These are phyloP conservation scores for Andrena bucephala DNA, from an alignment of 2,888 invertebrate genomes.

Conservation along the genomic window DNA sequence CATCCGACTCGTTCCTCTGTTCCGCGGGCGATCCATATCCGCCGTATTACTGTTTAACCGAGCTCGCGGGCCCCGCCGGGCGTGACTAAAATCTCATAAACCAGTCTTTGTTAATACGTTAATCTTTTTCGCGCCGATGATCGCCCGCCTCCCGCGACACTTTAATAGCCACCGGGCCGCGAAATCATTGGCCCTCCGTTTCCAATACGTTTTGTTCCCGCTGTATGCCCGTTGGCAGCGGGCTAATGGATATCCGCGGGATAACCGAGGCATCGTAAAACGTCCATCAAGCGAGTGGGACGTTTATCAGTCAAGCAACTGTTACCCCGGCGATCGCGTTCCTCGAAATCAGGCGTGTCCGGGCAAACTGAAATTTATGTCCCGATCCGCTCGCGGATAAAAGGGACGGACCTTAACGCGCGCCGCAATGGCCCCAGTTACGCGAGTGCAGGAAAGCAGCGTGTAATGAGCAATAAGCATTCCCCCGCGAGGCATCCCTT, in stretches of 20 bases:
- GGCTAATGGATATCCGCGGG: conserved; percentile 35
- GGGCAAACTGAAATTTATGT: conserved; percentile 71
- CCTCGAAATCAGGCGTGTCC: conserved; percentile 64
- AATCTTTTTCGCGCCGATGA: neutral
- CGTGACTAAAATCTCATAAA: conserved; percentile 26
- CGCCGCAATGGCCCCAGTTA: conserved; percentile 39
- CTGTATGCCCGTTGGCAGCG: conserved; percentile 17
- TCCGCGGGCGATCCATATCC: conserved; percentile 27
- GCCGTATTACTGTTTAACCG: conserved; percentile 30
- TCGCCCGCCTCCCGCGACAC: neutral
- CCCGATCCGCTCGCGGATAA: conserved; percentile 46
- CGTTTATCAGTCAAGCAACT: conserved; percentile 41
- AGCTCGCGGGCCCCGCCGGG: conserved; percentile 33
- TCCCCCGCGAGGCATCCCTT: neutral
- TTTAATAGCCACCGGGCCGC: neutral
- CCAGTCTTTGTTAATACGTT: conserved; percentile 22
- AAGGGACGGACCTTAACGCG: conserved; percentile 63
- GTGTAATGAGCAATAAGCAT: conserved; percentile 64
- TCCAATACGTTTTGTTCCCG: conserved; percentile 9
- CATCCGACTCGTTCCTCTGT: neutral
- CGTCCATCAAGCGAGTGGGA: conserved; percentile 45
- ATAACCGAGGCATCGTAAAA: conserved; percentile 54
- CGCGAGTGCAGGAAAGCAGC: conserved; percentile 48
- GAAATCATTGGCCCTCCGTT: neutral
- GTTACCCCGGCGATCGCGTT: conserved; percentile 43